Base-by-base conservation (phyloP, 2,888 invertebrate species). In the Coremacera marginata region DNA sequence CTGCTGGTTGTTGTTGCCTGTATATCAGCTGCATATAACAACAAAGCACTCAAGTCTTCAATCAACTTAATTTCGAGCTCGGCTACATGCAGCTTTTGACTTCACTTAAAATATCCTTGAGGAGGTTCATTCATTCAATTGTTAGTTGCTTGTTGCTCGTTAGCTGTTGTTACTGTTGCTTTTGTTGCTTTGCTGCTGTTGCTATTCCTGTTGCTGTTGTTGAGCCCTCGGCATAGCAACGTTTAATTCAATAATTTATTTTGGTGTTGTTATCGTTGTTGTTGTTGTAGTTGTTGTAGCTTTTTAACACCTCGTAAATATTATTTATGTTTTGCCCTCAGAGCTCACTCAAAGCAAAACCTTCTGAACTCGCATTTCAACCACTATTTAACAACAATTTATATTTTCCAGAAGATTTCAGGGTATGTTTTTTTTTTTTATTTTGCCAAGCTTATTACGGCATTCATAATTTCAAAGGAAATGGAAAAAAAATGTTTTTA, bases 271-370 rank as follows among this genome's bases (percentile, higher is more conserved):
- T 7, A 44, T 44, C 14, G 44, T 11, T 76, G 70, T 63, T 52
- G 44, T 75, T 70, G 22, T n/a, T 65, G 63, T 57, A 67, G 65
- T 57, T 57, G 72, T 71, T 78, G 75, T 57, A 75, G 57, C 68
- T 52, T 44, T 63, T 37, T 44, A 73, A 70, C 68, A 72, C 72
- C 60, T 65, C 52, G 76, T 77, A 74, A 74, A 74, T 74, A 65
- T 74, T 52, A 65, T 65, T 72, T 72, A 60, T 72, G 62, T n/a
- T 49, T 44, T 44, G 44, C 37, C 37, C 65, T n/a, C 37, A 65
- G 34, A 14, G 31, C 63, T 9, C 25, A 60, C 27, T 27, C 27
- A 27, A 16, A 60, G 27, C 60, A 27, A 60, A 60, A 60, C 27
- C 14, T 44, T 14, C 44, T 44, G 44, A 44, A 8, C 37, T 37